Conservation (phyloP, 1,140 invertebrate genomes). For the Scaptomyza pallida region DNA sequence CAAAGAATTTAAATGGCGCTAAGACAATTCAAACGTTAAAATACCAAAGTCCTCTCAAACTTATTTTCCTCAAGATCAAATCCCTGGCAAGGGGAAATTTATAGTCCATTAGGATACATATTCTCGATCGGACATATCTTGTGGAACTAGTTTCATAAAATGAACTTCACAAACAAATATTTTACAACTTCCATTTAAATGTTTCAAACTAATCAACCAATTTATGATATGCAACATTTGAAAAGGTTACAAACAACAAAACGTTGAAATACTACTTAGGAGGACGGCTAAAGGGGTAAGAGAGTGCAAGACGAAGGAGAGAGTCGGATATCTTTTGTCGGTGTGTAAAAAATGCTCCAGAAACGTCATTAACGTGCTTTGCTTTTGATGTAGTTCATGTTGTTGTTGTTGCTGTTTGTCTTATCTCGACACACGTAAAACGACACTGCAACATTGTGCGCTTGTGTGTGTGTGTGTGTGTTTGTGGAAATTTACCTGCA, state of each 20-base stretch:
- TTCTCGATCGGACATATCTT: too few species aligned
- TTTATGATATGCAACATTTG: constrained; percentile 6
- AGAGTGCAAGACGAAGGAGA: background rate
- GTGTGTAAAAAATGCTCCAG: constrained; percentile 57
- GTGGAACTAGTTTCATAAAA: background rate
- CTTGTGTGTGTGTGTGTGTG: constrained; percentile 5
- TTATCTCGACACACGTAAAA: constrained; percentile 61
- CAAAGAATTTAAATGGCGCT: constrained; percentile 50
- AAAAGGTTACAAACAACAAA: constrained; percentile 51
- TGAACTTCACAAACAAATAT: background rate
- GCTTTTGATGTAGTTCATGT: constrained; percentile 55
- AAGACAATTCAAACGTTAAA: background rate
- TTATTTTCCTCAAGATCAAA: too few species aligned
- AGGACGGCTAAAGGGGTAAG: constrained; percentile 1
- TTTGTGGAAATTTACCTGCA: constrained; percentile 63
- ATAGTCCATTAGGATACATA: too few species aligned
- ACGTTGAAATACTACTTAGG: constrained; percentile 66
- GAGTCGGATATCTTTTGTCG: constrained; percentile 21
- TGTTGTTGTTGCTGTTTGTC: constrained; percentile 20
- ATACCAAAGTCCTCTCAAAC: too few species aligned
- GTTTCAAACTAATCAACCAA: constrained; percentile 22
- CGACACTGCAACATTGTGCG: constrained; percentile 33
- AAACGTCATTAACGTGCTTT: constrained; percentile 71
- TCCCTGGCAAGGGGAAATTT: too few species aligned
- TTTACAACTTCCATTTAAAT: background rate